phyloP scores from a whole-genome alignment of 2,797 vertebrate species.

The Microcaecilia unicolor region DNA sequence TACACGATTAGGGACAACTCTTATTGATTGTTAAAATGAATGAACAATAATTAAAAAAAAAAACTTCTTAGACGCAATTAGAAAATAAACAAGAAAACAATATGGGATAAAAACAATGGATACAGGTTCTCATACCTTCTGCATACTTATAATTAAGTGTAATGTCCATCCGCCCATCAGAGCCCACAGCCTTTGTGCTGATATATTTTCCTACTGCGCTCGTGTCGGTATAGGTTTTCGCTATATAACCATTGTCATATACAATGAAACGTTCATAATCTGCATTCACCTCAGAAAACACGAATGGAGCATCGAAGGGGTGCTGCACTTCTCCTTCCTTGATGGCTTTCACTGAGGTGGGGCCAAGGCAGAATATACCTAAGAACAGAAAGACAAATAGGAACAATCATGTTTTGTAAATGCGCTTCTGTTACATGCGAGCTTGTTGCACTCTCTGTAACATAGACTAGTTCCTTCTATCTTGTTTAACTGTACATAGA shows the following conservation, averaged over 20 bases:
- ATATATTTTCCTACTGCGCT: conserved; percentile 65
- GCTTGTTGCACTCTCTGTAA: too few species aligned
- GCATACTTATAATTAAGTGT: conserved; percentile 81
- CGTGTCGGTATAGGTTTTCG: conserved; percentile 21
- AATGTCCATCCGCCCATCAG: conserved; percentile 70
- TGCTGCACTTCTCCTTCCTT: conserved; percentile 52
- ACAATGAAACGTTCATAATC: conserved; percentile 54
- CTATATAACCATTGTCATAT: conserved; percentile 3
- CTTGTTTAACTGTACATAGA: too few species aligned
- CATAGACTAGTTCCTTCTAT: too few species aligned
- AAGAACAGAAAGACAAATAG: not conserved
- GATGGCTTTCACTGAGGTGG: conserved; percentile 41
- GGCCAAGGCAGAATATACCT: conserved; percentile 63
- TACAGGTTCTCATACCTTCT: conserved; percentile 70
- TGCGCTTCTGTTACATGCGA: too few species aligned
- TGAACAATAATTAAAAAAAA: too few species aligned
- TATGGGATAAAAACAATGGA: too few species aligned
- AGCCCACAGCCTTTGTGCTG: conserved; percentile 84
- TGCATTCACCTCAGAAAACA: conserved; percentile 61
- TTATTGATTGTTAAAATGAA: too few species aligned
- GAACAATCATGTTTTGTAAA: not conserved
- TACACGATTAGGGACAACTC: too few species aligned
- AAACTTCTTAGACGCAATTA: too few species aligned
- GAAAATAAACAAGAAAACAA: too few species aligned
- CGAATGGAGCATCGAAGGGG: conserved; percentile 45